phyloP scores from a whole-genome alignment of 2,113 vertebrate genomes.

The Brienomyrus longianalis region DNA sequence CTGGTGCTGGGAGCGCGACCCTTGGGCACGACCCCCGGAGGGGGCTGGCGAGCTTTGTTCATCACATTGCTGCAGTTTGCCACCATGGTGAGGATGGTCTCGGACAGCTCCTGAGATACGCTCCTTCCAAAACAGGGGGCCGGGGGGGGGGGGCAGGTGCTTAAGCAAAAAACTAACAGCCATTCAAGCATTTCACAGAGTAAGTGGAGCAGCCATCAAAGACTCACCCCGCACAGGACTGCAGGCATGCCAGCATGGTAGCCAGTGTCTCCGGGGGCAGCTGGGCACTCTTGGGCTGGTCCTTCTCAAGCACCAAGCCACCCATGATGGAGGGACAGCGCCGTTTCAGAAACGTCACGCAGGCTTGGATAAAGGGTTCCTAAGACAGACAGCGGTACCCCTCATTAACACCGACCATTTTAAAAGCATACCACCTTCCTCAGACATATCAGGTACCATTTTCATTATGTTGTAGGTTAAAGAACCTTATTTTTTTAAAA shows the following conservation, averaged over 20 bases:
- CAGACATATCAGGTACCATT: not conserved
- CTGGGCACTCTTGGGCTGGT: slow-evolving; percentile 96
- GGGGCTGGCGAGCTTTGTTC: slow-evolving; percentile 93
- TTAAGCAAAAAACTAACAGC: not conserved
- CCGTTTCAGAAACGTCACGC: slow-evolving; percentile 96
- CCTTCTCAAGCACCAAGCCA: slow-evolving; percentile 92
- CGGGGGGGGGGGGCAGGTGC: not conserved
- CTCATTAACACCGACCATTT: not conserved
- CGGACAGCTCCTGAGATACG: slow-evolving; percentile 92
- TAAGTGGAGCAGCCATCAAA: not conserved
- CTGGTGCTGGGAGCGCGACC: slow-evolving; percentile 90
- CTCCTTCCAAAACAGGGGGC: slow-evolving; percentile 60
- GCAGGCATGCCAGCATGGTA: slow-evolving; percentile 91
- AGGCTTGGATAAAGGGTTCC: slow-evolving; percentile 98
- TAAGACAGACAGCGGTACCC: slow-evolving; percentile 39
- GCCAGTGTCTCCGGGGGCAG: slow-evolving; percentile 94
- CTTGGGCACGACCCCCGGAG: slow-evolving; percentile 95
- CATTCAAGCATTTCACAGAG: not conserved
- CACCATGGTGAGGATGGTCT: slow-evolving; percentile 96
- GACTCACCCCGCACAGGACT: slow-evolving; percentile 91
- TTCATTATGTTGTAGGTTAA: not conserved
- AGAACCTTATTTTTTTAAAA: not conserved
- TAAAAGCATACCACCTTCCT: not conserved
- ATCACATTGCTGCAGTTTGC: slow-evolving; percentile 97
- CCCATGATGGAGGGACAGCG: slow-evolving; percentile 96